phyloP scores from a whole-genome alignment of 2,888 invertebrate genomes.

The Caenorhabditis panamensis region DNA sequence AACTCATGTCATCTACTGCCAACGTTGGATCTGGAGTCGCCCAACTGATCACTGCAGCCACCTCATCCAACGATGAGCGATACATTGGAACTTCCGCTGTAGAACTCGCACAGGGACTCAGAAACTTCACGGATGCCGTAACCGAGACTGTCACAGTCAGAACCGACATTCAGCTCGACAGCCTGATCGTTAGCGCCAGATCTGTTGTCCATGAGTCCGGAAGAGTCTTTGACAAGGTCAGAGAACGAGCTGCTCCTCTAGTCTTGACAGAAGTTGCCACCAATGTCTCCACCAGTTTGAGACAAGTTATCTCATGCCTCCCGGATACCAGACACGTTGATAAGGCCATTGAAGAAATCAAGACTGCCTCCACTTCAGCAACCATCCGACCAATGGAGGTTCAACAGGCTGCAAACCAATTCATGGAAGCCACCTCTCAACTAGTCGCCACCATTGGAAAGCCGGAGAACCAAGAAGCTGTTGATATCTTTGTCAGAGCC shows the following conservation, averaged over 20 bases:
- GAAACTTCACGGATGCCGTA: constrained; percentile 74
- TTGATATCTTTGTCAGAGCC: constrained; percentile 75
- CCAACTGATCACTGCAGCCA: constrained; percentile 90
- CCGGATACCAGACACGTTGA: constrained; percentile 97
- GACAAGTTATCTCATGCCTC: constrained; percentile 88
- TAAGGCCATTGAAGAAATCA: constrained; percentile 86
- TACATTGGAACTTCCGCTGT: constrained; percentile 83
- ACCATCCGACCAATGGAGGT: constrained; percentile 88
- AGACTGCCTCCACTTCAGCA: constrained; percentile 82
- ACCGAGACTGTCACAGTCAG: constrained; percentile 73
- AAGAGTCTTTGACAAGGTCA: constrained; percentile 76
- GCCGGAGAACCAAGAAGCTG: constrained; percentile 69
- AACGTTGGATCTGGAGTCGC: constrained; percentile 87
- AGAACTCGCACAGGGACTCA: constrained; percentile 75
- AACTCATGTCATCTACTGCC: constrained; percentile 63
- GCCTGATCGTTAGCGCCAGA: constrained; percentile 73
- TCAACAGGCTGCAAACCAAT: constrained; percentile 88
- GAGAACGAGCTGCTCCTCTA: constrained; percentile 67
- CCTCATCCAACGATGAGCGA: constrained; percentile 84
- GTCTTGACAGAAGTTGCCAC: constrained; percentile 73
- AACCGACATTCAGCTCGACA: constrained; percentile 69
- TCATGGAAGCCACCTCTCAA: constrained; percentile 90
- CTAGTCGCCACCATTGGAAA: constrained; percentile 84
- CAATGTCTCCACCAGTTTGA: constrained; percentile 84
- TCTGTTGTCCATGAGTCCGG: constrained; percentile 79